Base-by-base conservation (phyloP, 1,140 invertebrate species). In the Cephus cinctus region DNA sequence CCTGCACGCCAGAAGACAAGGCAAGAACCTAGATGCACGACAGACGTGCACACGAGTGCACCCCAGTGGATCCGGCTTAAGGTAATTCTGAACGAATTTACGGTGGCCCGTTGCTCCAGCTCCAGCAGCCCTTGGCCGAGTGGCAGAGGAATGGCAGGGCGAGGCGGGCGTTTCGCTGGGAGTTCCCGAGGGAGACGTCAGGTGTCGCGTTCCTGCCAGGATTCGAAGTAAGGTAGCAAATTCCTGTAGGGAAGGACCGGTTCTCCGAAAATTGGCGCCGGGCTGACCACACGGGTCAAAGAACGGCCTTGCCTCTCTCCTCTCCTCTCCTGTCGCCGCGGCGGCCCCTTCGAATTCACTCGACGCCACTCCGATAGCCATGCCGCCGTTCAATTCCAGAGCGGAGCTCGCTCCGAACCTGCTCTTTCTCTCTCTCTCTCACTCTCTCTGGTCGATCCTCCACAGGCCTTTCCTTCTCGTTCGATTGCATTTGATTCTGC, bases 281-380 rank as follows among this genome's bases (percentile, higher is more conserved):
- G 62, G 53, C 52, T 56, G 63, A 52, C 57, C 67, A 61, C 56
- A 58, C 61, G 59, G 72, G 70, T 75, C 70, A 75, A 75, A 73
- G 69, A 75, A 75, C 72, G 71, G 52, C 72, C 72, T 75, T 75
- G 71, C 68, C 62, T 64, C 58, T 51, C 47, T 48, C 51, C 50
- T 40, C 45, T 47, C 52, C 32, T 36, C 14, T 14, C 14, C 9
- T 12, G 12, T 11, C 14, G 12, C 2, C 2, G 27, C 27, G 12
- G 9, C 11, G 9, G 12, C 14, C 9, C 27, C 14, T 12, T 30
- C 27, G 2, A 30, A n/a, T n/a, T n/a, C n/a, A n/a, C n/a, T n/a
- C n/a, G n/a, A n/a, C n/a, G n/a, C n/a, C n/a, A n/a, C n/a, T n/a
- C n/a, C n/a, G n/a, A n/a, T n/a, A n/a, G n/a, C n/a, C n/a, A n/a